Conservation (phyloP, 2,113 vertebrate genomes). For the Saccopteryx leptura region DNA sequence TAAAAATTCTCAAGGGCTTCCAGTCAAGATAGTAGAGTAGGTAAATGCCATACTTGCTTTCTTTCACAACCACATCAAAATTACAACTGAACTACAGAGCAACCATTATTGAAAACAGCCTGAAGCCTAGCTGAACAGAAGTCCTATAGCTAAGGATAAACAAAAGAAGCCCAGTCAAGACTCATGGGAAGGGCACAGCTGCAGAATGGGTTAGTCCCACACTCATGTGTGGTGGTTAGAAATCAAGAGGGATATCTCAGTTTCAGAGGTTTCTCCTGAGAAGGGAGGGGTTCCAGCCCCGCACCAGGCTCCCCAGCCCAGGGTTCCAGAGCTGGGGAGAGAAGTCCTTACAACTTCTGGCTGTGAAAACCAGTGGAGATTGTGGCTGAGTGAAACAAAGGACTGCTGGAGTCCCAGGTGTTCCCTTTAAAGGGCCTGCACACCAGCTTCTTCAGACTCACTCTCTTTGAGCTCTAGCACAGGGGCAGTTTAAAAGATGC, state of each 20-base stretch:
- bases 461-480: background rate
- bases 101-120: background rate
- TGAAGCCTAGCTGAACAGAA: background rate
- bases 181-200: background rate
- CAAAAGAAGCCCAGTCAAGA: background rate
- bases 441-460: background rate
- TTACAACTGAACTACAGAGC: background rate
- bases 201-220: background rate
- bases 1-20: constrained; percentile 40
- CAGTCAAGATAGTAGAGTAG: background rate
- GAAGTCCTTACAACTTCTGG: background rate
- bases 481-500: background rate
- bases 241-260: background rate
- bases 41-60: background rate
- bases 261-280: background rate
- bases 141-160: background rate
- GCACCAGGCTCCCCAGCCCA: background rate
- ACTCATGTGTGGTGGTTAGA: background rate
- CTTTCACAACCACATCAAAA: background rate
- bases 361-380: background rate
- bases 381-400: background rate
- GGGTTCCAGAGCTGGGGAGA: background rate
- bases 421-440: background rate
- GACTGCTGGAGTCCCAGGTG: background rate
- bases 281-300: background rate